A percentile compares a stretch with the other conserved stretches of the same genome.
These are phyloP conservation scores for Sarcophaga subvicina DNA, from an alignment of 2,888 invertebrate genomes.

Conservation along the genomic window DNA sequence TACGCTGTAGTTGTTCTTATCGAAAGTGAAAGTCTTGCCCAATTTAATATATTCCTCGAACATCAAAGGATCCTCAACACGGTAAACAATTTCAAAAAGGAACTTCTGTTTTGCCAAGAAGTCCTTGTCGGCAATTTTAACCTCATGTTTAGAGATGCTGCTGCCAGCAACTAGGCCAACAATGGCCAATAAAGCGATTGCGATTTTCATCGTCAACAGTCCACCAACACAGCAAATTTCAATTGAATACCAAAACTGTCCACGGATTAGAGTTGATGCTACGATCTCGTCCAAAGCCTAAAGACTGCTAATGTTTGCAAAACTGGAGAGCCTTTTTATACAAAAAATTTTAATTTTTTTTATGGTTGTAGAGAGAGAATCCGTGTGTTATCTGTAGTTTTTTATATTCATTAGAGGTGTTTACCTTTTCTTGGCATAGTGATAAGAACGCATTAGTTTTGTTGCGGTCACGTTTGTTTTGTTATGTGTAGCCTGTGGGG, in stretches of 20 bases:
- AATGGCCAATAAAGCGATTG: too few relatives aligned
- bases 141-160: slow-evolving; percentile 68
- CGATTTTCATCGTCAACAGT: too few relatives aligned
- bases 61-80: too few relatives aligned
- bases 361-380: too few relatives aligned
- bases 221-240: not conserved
- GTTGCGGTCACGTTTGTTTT: not conserved
- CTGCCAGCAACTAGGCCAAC: slow-evolving; percentile 71
- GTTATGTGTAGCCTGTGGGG: not conserved
- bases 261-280: slow-evolving; percentile 65
- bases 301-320: slow-evolving; percentile 70
- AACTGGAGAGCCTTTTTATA: slow-evolving; percentile 11
- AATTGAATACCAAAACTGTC: slow-evolving; percentile 66
- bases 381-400: not conserved
- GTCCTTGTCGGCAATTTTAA: not conserved
- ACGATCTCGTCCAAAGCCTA: slow-evolving; percentile 73
- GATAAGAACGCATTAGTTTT: slow-evolving; percentile 14
- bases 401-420: not conserved
- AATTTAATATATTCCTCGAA: too few relatives aligned
- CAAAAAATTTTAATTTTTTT: not conserved
- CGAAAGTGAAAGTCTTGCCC: too few relatives aligned
- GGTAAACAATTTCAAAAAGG: too few relatives aligned
- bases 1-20: too few relatives aligned
- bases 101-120: slow-evolving; percentile 73
- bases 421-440: not conserved